Conservation (phyloP, 2,797 vertebrate species). For the Fratercula arctica region DNA sequence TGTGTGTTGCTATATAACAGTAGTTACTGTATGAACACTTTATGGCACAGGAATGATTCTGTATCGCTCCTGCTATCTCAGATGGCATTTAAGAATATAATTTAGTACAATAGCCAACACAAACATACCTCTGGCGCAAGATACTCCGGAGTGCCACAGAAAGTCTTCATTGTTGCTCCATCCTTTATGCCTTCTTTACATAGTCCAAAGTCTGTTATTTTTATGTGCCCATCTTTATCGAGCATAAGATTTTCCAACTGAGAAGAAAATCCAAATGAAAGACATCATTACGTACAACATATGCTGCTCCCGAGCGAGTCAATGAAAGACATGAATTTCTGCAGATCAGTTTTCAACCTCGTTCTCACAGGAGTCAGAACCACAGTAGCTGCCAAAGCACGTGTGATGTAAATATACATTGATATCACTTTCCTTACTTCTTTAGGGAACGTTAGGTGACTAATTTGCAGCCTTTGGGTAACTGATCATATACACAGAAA, state of each 20-base stretch:
- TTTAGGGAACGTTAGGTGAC: neutral
- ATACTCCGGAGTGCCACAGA: slow-evolving; percentile 97
- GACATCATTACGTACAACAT: neutral
- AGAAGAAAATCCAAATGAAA: slow-evolving; percentile 27
- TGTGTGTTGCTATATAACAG: neutral
- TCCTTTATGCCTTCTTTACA: slow-evolving; percentile 98
- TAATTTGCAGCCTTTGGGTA: neutral
- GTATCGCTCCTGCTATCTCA: neutral
- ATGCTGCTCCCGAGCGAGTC: neutral
- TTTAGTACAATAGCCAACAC: neutral
- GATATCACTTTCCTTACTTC: neutral
- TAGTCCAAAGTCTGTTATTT: slow-evolving; percentile 98
- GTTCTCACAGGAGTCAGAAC: neutral
- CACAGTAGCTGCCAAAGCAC: neutral
- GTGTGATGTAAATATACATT: neutral
- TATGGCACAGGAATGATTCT: neutral
- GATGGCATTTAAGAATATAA: neutral
- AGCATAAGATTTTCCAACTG: slow-evolving; percentile 99
- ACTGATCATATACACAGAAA: neutral
- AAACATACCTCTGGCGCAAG: slow-evolving; percentile 91
- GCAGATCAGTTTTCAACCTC: neutral
- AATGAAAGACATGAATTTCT: neutral
- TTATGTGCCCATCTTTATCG: slow-evolving; percentile 98
- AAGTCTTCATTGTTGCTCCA: slow-evolving; percentile 97
- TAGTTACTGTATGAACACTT: neutral